Evolutionary conservation across 2,797 vertebrate species (phyloP).

Genomic region (Mustela erminea): DNA sequence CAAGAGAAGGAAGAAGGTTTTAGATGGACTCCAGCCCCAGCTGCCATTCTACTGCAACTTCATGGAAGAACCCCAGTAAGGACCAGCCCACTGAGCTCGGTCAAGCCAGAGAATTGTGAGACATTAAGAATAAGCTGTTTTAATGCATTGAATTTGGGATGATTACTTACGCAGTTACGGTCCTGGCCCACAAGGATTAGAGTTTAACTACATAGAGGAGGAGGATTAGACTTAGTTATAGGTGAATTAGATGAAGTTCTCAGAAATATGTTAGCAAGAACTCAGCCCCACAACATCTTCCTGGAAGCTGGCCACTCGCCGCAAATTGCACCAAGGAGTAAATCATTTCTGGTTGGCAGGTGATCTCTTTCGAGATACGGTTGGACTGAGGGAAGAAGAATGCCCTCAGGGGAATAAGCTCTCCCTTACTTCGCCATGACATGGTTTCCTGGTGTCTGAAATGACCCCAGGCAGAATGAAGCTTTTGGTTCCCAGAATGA

Average conservation of each 20-base stretch:
- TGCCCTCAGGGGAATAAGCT: not conserved
- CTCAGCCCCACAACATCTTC: not conserved
- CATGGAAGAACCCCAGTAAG: not conserved
- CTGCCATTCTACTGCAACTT: not conserved
- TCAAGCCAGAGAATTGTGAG: not conserved
- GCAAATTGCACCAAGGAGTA: not conserved
- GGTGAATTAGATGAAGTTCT: not conserved
- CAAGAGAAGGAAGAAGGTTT: not conserved
- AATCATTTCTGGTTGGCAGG: not conserved
- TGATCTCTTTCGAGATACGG: not conserved
- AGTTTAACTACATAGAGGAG: not conserved
- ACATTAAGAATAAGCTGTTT: not conserved
- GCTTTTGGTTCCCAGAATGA: not conserved
- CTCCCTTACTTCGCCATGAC: not conserved
- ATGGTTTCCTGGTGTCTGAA: not conserved
- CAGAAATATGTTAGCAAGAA: not conserved
- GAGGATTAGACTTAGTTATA: not conserved
- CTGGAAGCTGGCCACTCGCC: not conserved
- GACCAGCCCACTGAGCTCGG: not conserved
- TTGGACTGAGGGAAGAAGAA: not conserved
- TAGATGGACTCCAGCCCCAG: not conserved
- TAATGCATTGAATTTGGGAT: not conserved
- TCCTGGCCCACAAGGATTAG: not conserved
- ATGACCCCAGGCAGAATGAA: not conserved
- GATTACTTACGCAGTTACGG: not conserved